A percentile compares a stretch with the other conserved stretches of the same genome.
Conservation (phyloP, 64 coral and sea anemone genomes). For the Trachythela sp. region DNA sequence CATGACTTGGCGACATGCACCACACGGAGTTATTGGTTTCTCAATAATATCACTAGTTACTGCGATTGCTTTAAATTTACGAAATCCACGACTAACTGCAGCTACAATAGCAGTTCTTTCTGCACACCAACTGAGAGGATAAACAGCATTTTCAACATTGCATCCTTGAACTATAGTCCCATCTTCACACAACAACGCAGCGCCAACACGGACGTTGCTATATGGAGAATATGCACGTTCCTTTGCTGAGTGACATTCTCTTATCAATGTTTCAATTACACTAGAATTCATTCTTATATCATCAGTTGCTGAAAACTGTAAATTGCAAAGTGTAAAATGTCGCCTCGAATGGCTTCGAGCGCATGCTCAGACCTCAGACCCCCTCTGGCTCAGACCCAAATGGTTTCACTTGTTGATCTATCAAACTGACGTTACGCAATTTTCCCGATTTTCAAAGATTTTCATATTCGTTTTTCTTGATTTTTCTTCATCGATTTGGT, state of each 20-base stretch:
- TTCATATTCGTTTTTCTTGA: no score
- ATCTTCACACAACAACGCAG: slow-evolving; percentile 12
- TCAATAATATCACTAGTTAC: slow-evolving; percentile 7
- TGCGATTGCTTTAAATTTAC: slow-evolving; percentile 1
- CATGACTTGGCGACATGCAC: slow-evolving; percentile 3
- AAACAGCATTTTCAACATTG: background rate
- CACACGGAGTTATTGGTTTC: slow-evolving; percentile 12
- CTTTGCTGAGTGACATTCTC: background rate
- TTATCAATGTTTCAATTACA: background rate
- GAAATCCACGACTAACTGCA: slow-evolving; percentile 17
- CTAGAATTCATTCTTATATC: background rate
- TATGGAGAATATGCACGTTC: background rate
- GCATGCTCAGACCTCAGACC: no score
- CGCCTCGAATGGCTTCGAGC: no score
- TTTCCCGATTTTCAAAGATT: no score
- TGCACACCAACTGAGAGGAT: slow-evolving; percentile 2
- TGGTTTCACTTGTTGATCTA: no score
- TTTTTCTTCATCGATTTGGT: no score
- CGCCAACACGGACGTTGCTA: background rate
- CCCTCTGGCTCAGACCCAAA: no score
- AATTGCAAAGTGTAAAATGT: no score
- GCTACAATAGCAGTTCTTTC: background rate
- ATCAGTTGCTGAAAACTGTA: no score
- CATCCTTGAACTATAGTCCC: slow-evolving; percentile 14
- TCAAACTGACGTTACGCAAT: no score